Conservation (phyloP, 1,140 invertebrate genomes). For the Pentalonia nigronervosa region DNA sequence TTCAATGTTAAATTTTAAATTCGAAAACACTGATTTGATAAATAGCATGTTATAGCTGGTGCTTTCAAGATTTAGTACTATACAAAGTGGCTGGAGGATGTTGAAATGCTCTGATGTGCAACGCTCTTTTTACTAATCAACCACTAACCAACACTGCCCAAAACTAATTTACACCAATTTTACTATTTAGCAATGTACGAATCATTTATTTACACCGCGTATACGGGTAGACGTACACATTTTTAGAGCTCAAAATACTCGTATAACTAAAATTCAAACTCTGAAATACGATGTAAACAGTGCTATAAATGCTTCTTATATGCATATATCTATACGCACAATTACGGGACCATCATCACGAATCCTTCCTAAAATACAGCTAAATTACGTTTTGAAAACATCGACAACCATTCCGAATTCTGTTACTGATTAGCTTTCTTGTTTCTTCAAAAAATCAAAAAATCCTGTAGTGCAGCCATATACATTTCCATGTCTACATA, state of each 20-base stretch:
- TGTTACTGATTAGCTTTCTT: not conserved
- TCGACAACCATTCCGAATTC: not conserved
- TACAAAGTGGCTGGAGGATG: not conserved
- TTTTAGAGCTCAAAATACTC: not conserved
- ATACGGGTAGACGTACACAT: no score
- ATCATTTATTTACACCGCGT: not conserved
- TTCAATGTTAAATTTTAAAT: not conserved
- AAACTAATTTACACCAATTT: not conserved
- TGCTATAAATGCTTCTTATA: not conserved
- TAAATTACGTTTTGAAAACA: not conserved
- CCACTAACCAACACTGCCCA: not conserved
- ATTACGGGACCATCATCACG: not conserved
- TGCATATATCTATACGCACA: not conserved
- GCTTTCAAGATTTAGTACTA: not conserved
- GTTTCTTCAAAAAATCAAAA: not conserved
- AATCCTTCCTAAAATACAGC: not conserved
- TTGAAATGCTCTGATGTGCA: not conserved
- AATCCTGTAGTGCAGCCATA: not conserved
- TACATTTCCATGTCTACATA: not conserved
- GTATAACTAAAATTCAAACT: not conserved
- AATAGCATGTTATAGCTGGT: not conserved
- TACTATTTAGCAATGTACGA: not conserved
- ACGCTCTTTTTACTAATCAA: not conserved
- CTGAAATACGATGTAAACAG: not conserved
- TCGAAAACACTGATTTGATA: not conserved